These are phyloP conservation scores for Leucopsar rothschildi DNA, from an alignment of 2,113 vertebrate genomes.

Conservation along the genomic window DNA sequence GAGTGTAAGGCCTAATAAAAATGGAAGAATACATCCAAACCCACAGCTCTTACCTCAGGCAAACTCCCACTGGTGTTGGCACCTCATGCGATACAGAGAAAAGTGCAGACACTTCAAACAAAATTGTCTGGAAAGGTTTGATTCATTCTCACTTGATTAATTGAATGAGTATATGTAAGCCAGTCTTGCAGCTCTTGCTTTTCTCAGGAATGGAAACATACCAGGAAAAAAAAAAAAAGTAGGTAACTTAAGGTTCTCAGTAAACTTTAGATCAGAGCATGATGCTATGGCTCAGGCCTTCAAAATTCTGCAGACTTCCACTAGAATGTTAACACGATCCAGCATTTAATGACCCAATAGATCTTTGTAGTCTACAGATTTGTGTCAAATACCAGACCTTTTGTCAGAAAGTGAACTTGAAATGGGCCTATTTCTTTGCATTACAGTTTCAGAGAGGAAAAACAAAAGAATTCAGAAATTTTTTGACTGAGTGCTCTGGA, in stretches of 20 bases:
- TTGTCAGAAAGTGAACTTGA: background rate
- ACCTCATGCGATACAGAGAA: conserved; percentile 51
- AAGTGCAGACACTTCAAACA: conserved; percentile 59
- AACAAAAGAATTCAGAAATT: background rate
- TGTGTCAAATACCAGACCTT: background rate
- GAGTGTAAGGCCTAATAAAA: conserved; percentile 63
- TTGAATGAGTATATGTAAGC: conserved; percentile 38
- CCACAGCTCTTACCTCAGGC: conserved; percentile 59
- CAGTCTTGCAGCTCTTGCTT: conserved; percentile 25
- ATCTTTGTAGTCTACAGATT: background rate
- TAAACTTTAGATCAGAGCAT: background rate
- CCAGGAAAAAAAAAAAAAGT: background rate
- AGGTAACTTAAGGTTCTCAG: background rate
- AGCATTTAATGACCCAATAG: background rate
- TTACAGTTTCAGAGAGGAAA: background rate
- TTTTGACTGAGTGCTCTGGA: background rate
- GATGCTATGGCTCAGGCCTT: background rate
- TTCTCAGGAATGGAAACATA: conserved; percentile 35
- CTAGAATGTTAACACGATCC: background rate
- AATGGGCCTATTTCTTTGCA: background rate
- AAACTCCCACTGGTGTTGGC: conserved; percentile 66
- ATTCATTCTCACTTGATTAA: conserved; percentile 57
- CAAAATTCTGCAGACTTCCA: background rate
- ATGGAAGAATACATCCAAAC: conserved; percentile 63
- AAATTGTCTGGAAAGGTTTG: conserved; percentile 62